A percentile compares a stretch with the other conserved stretches of the same genome.
These are phyloP conservation scores for Thrips palmi DNA, from an alignment of 1,140 invertebrate genomes.

Conservation along the genomic window DNA sequence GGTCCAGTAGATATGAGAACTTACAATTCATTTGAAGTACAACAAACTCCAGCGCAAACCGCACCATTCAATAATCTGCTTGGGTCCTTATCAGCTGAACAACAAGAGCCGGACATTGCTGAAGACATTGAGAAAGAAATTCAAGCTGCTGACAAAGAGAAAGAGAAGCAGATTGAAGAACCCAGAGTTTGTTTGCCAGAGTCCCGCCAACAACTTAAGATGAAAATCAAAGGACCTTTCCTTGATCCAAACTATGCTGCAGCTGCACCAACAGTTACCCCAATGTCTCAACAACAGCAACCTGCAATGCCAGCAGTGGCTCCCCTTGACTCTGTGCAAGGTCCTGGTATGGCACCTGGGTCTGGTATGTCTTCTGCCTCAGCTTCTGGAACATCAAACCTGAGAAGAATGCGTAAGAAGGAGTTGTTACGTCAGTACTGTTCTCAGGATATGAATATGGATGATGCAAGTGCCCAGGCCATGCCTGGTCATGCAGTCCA, in stretches of 20 bases:
- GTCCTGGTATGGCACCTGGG: constrained; percentile 20
- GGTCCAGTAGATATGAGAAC: constrained; percentile 76
- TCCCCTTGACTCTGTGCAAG: constrained; percentile 18
- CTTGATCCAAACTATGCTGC: constrained; percentile 50
- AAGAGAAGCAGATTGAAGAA: constrained; percentile 2
- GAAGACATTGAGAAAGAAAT: constrained; percentile 58
- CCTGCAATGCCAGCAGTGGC: constrained; percentile 26
- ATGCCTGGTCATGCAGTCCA: constrained; percentile 16
- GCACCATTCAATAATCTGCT: constrained; percentile 33
- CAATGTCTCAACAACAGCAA: constrained; percentile 32
- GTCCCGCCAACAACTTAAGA: constrained; percentile 65
- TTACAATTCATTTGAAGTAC: constrained; percentile 38
- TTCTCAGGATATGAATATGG: constrained; percentile 70
- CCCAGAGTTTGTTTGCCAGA: constrained; percentile 22
- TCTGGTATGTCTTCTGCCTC: constrained; percentile 15
- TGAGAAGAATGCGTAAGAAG: constrained; percentile 74
- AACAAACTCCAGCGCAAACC: constrained; percentile 7
- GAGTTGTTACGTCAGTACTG: constrained; percentile 69
- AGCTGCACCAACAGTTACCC: constrained; percentile 26
- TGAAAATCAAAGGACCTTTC: constrained; percentile 81
- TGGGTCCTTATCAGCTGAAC: constrained; percentile 42
- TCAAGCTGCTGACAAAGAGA: constrained; percentile 1
- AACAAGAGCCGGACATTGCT: constrained; percentile 43
- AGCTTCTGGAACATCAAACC: constrained; percentile 42
- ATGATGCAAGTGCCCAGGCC: constrained; percentile 33